Percentiles rank a stretch among this genome's conserved stretches.
phyloP scores from a whole-genome alignment of 2,797 vertebrate species.

The Pampus argenteus region DNA sequence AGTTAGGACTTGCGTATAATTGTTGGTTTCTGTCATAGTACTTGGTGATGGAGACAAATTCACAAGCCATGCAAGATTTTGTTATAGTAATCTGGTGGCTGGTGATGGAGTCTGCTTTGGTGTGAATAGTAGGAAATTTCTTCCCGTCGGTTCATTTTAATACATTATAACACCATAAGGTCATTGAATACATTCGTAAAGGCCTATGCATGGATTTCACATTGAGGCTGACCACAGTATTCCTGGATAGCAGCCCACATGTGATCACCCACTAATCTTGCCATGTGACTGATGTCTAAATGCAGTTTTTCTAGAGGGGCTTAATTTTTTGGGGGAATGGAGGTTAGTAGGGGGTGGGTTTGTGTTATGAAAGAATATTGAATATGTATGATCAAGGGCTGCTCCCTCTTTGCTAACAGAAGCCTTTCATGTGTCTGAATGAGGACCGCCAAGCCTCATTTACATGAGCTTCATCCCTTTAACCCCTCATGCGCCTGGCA shows the following conservation, averaged over 20 bases:
- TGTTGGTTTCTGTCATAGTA: constrained; percentile 12
- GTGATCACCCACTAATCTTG: constrained; percentile 54
- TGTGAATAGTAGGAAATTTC: constrained; percentile 29
- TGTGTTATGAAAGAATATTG: constrained; percentile 71
- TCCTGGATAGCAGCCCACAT: constrained; percentile 54
- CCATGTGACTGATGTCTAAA: constrained; percentile 47
- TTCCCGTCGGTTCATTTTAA: constrained; percentile 20
- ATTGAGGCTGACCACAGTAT: constrained; percentile 36
- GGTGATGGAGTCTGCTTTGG: background rate
- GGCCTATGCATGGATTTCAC: constrained; percentile 20
- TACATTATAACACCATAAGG: background rate
- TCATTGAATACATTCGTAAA: too few species aligned
- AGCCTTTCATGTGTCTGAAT: constrained; percentile 80
- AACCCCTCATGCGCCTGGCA: constrained; percentile 65
- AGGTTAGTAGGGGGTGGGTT: background rate
- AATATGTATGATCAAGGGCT: constrained; percentile 75
- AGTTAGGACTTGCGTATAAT: background rate
- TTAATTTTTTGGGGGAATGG: constrained; percentile 36
- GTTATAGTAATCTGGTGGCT: constrained; percentile 20
- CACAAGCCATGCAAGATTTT: constrained; percentile 17
- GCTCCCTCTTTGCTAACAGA: constrained; percentile 65
- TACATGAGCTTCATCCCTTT: constrained; percentile 77
- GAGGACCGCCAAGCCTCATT: constrained; percentile 76
- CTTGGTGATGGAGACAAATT: constrained; percentile 13
- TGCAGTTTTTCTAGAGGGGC: constrained; percentile 36